Evolutionary conservation across 2,797 vertebrate genomes (phyloP).

Genomic region (Brotula barbata): DNA sequence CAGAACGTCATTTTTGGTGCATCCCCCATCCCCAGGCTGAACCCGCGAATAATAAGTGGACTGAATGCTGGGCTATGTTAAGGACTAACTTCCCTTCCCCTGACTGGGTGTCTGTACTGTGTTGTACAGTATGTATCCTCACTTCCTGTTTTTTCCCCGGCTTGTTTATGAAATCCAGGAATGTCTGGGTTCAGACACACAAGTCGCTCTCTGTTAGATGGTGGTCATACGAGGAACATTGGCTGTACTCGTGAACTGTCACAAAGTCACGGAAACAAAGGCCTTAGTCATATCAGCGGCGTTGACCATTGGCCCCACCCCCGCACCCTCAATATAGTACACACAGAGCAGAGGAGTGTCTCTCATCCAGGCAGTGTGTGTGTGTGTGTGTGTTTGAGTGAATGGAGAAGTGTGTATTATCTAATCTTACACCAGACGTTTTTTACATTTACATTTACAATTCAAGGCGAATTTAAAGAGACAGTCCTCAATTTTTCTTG

Average conservation of each 20-base stretch:
- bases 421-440: constrained; percentile 20
- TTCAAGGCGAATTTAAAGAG: too few species aligned
- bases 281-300: constrained; percentile 63
- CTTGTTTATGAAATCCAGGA: constrained; percentile 68
- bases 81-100: constrained; percentile 34
- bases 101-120: constrained; percentile 29
- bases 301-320: constrained; percentile 48
- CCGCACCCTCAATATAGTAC: constrained; percentile 59
- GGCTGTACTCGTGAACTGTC: constrained; percentile 50
- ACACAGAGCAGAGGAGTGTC: constrained; percentile 20
- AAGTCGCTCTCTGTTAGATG: constrained; percentile 64
- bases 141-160: constrained; percentile 74
- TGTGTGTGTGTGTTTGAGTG: constrained; percentile 46
- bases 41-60: constrained; percentile 17
- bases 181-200: constrained; percentile 62
- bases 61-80: constrained; percentile 24
- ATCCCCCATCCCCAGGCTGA: too few species aligned
- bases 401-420: constrained; percentile 31
- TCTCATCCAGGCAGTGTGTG: constrained; percentile 47
- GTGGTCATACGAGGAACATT: constrained; percentile 41
- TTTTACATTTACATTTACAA: too few species aligned
- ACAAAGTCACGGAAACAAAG: constrained; percentile 66
- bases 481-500: too few species aligned
- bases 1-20: too few species aligned
- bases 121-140: constrained; percentile 41